phyloP scores from a whole-genome alignment of 2,113 vertebrate genomes.

The Tetraodon nigroviridis region DNA sequence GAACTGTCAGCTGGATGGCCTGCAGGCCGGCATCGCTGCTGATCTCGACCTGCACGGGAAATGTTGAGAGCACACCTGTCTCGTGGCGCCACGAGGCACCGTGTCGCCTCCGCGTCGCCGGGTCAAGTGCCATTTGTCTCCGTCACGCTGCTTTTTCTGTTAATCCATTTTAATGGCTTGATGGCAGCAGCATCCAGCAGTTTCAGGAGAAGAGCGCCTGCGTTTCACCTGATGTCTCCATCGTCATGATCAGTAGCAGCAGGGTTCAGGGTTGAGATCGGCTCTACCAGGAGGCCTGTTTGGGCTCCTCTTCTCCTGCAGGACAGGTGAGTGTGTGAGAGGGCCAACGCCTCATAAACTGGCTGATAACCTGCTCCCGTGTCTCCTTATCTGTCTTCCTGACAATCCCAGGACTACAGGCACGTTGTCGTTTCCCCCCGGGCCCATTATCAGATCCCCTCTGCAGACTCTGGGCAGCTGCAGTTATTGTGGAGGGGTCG shows the following conservation, averaged over 20 bases:
- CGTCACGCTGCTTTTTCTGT: constrained; percentile 56
- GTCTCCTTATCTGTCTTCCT: constrained; percentile 68
- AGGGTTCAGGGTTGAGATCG: constrained; percentile 12
- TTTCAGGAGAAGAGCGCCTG: neutral
- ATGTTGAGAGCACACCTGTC: constrained; percentile 48
- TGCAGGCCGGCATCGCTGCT: constrained; percentile 4
- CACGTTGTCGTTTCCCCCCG: constrained; percentile 62
- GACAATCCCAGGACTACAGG: constrained; percentile 66
- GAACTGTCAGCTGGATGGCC: constrained; percentile 18
- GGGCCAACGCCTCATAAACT: constrained; percentile 68
- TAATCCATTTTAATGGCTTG: constrained; percentile 26
- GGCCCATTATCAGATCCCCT: constrained; percentile 69
- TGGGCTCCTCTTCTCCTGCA: constrained; percentile 21
- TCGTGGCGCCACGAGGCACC: constrained; percentile 52
- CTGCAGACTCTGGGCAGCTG: constrained; percentile 47
- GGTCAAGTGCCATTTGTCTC: constrained; percentile 69
- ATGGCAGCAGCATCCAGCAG: too few relatives aligned
- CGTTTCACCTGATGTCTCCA: neutral
- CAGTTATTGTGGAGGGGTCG: constrained; percentile 51
- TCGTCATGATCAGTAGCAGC: constrained; percentile 11
- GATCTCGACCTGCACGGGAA: constrained; percentile 46
- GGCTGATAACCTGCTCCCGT: constrained; percentile 66
- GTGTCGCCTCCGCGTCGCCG: constrained; percentile 52
- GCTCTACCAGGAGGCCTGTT: constrained; percentile 13
- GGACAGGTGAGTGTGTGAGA: constrained; percentile 62